Conservation (phyloP, 2,797 vertebrate species). For the Xenopus petersii region DNA sequence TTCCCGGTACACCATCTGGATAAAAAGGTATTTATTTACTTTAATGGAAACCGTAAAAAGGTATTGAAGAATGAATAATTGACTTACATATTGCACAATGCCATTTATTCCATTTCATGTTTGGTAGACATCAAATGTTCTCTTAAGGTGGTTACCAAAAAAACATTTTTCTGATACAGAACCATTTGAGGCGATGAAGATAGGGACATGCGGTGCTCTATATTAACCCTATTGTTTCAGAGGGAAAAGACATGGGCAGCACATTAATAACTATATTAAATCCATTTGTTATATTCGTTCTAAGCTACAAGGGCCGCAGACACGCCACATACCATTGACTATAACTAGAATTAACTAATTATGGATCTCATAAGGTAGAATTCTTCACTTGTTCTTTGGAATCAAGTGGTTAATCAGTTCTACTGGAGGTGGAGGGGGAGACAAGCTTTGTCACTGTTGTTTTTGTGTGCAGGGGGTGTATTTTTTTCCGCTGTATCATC, state of each 20-base stretch:
- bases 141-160: no score
- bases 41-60: no score
- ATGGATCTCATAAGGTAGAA: neutral
- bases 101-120: neutral
- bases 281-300: neutral
- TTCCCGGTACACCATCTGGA: conserved; percentile 31
- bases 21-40: conserved; percentile 41
- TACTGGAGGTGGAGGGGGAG: neutral
- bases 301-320: neutral
- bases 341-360: neutral
- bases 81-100: neutral
- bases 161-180: no score
- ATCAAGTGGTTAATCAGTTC: conserved; percentile 1
- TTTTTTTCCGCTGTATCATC: conserved; percentile 44
- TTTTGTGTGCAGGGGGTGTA: neutral
- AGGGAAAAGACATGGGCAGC: neutral
- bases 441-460: conserved; percentile 16
- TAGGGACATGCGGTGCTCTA: neutral
- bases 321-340: neutral
- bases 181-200: no score
- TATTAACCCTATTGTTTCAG: neutral
- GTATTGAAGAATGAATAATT: no score
- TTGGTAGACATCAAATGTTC: no score
- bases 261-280: neutral
- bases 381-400: neutral